A percentile compares a stretch with the other conserved stretches of the same genome.
Conservation (phyloP, 1,140 invertebrate species). For the Drosophila repletoides region DNA sequence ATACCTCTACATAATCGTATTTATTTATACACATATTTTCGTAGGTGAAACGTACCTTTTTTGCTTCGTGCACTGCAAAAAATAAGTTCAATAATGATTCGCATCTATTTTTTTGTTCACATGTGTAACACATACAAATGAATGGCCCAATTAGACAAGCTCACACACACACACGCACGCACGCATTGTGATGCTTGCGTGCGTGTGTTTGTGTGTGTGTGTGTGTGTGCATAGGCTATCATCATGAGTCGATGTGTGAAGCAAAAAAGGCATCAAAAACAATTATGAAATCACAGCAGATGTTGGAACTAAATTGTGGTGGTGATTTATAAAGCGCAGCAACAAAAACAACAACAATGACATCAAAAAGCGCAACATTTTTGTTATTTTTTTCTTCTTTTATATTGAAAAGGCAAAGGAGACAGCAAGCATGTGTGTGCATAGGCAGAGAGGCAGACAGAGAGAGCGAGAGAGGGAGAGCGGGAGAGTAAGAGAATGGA, state of each 20-base stretch:
- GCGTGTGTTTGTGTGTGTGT: slow-evolving; percentile 18
- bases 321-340: slow-evolving; percentile 74
- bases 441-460: slow-evolving; percentile 22
- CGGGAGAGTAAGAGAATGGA: slow-evolving; percentile 65
- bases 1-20: too few relatives aligned
- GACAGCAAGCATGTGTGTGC: slow-evolving; percentile 48
- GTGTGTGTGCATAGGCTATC: slow-evolving; percentile 47
- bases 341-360: slow-evolving; percentile 55
- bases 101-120: neutral
- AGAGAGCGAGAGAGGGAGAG: too few relatives aligned
- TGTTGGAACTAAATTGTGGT: slow-evolving; percentile 75
- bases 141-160: slow-evolving; percentile 36
- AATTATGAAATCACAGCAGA: slow-evolving; percentile 81
- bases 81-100: too few relatives aligned
- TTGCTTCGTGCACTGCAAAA: too few relatives aligned
- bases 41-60: too few relatives aligned
- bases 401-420: slow-evolving; percentile 41
- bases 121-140: neutral
- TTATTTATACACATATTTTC: too few relatives aligned
- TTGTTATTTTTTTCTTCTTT: slow-evolving; percentile 18
- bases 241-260: slow-evolving; percentile 54
- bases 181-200: slow-evolving; percentile 3
- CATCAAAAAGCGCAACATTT: slow-evolving; percentile 54
- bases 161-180: slow-evolving; percentile 11
- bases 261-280: slow-evolving; percentile 70